Evolutionary conservation across 2,888 invertebrate genomes (phyloP), one percentile per base, ranked within the genome.

Genomic region (Theodoxus fluviatilis): DNA sequence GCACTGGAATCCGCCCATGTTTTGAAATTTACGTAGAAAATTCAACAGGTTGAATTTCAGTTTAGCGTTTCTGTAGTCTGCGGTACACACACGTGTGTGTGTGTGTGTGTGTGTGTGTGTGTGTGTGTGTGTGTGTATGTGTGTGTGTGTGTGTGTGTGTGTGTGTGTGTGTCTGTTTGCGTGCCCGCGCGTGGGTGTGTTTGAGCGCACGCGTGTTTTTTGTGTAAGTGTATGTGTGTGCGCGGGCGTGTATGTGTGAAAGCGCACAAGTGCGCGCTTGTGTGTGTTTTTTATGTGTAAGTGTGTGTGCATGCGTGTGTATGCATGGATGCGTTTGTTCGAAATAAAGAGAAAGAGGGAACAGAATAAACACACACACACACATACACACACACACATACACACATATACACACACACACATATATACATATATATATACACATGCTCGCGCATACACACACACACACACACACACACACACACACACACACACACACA

Each of bases 51-150:
- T n/a, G n/a, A n/a, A n/a, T n/a, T n/a, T n/a, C n/a, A n/a, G n/a
- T n/a, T 57, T 28, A 31, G 57, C 33, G 28, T 57, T 28, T 57
- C 31, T 57, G 28, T 22, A 18, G 25, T 28, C 31, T 28, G 25
- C 31, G n/a, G 52, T 52, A 25, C 25, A 25, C 25, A 25, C 25
- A 25, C 25, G 52, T 52, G 52, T 52, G 52, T 52, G 52, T 52
- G 52, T 52, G 52, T 52, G 52, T 52, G 52, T 52, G 52, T 52
- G 52, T 52, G 52, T 52, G 52, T 52, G 52, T 52, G 52, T 52
- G 52, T 52, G 52, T 52, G 52, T 52, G 52, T 52, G 52, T 52
- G 52, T 52, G 52, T 52, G 52, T 52, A 25, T 52, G 7, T 52
- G 52, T 52, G 18, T 52, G 52, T 52, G 52, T 52, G 52, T 52